Evolutionary conservation across 1,140 invertebrate species (phyloP), one percentile per base, ranked within the genome.

Genomic region (Homalodisca vitripennis): DNA sequence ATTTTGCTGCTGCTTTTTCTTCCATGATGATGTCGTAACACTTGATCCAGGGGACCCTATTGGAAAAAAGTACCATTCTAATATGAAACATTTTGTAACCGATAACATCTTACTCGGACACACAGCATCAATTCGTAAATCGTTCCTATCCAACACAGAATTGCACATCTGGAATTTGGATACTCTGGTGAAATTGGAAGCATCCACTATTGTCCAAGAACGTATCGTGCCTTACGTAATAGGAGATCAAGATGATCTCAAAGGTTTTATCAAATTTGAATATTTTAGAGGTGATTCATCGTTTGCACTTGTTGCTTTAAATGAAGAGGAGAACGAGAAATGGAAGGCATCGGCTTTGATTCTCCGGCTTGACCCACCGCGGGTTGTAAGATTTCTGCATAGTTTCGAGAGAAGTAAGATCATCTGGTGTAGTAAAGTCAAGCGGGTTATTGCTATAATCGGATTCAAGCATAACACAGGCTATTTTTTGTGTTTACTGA

Each of bases 161-260:
- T 26, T 60, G 3, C 55, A 60, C 24, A 26, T 60, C 3, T 60
- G 55, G 55, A 60, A 60, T 3, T 22, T 60, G n/a, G 24, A 60
- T 12, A 60, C 24, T 27, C 24, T 60, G 55, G 29, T 6, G 48
- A 53, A 53, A 53, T 53, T 53, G 55, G 13, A 22, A 27, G n/a
- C 24, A 26, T 6, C 12, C 13, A 26, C 55, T 51, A 20, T 3
- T n/a, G n/a, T n/a, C n/a, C n/a, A n/a, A n/a, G n/a, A n/a, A n/a
- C n/a, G n/a, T n/a, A n/a, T n/a, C n/a, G n/a, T n/a, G n/a, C n/a
- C n/a, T n/a, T n/a, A n/a, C n/a, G n/a, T n/a, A n/a, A n/a, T n/a
- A n/a, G n/a, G n/a, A n/a, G n/a, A n/a, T n/a, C n/a, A n/a, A n/a
- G n/a, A n/a, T n/a, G n/a, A n/a, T n/a, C n/a, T n/a, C n/a, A n/a